phyloP scores from a whole-genome alignment of 2,113 vertebrate genomes.

The Myiozetetes cayanensis region DNA sequence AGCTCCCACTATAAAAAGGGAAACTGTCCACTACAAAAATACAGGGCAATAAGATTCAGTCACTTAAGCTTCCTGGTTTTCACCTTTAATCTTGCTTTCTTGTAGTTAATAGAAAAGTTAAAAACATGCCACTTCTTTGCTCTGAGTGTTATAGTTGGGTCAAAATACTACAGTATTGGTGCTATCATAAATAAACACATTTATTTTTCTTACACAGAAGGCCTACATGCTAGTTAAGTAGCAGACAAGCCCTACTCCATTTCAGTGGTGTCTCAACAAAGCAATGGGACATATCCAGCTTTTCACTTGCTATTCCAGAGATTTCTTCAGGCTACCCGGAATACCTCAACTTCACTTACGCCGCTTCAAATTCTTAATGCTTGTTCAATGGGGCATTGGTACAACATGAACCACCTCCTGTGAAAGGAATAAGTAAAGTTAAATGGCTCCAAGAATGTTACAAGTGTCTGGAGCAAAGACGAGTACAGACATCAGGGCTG shows the following conservation, averaged over 20 bases:
- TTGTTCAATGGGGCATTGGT: not conserved
- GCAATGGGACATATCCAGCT: not conserved
- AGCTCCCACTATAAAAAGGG: not conserved
- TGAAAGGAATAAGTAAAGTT: not conserved
- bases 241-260: not conserved
- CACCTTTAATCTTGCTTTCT: not conserved
- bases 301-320: not conserved
- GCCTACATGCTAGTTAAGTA: not conserved
- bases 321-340: not conserved
- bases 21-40: not conserved
- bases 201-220: conserved; percentile 1
- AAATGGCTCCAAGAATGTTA: not conserved
- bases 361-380: not conserved
- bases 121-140: not conserved
- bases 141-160: not conserved
- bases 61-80: not conserved
- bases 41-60: not conserved
- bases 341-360: not conserved
- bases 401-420: not conserved
- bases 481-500: not conserved
- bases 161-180: not conserved
- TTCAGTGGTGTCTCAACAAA: not conserved
- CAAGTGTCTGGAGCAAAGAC: conserved; percentile 12
- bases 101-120: not conserved
- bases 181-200: not conserved